Evolutionary conservation across 2,888 invertebrate species (phyloP).

Genomic region (Lobophora halterata): DNA sequence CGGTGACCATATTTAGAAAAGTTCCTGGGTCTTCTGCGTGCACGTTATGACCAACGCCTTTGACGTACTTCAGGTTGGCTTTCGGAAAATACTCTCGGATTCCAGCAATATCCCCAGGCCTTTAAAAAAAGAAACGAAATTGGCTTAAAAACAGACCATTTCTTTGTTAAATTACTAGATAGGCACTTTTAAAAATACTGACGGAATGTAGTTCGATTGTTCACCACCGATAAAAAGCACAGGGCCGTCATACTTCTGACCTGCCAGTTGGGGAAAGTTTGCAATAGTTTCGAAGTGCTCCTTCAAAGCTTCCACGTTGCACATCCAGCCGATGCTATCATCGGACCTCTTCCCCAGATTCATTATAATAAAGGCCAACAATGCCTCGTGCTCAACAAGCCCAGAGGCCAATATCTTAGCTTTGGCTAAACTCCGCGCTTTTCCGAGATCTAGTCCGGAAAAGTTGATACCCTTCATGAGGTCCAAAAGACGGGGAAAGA

Average conservation of each 20-base stretch:
- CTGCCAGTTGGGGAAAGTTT: slow-evolving; percentile 48
- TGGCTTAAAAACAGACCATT: too few relatives aligned
- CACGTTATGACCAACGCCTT: slow-evolving; percentile 57
- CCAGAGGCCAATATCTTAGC: slow-evolving; percentile 40
- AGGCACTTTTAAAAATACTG: slow-evolving; percentile 33
- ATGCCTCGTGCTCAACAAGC: slow-evolving; percentile 33
- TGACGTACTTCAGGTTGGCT: slow-evolving; percentile 46
- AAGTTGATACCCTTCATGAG: slow-evolving; percentile 82
- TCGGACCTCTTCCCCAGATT: slow-evolving; percentile 44
- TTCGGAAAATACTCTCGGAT: slow-evolving; percentile 50
- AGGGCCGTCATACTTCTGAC: slow-evolving; percentile 45
- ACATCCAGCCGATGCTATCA: slow-evolving; percentile 50
- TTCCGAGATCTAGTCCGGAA: slow-evolving; percentile 73
- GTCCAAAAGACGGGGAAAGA: slow-evolving; percentile 74
- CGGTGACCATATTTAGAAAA: slow-evolving; percentile 47
- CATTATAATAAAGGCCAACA: slow-evolving; percentile 48
- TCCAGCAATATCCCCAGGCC: slow-evolving; percentile 40
- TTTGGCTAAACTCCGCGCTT: slow-evolving; percentile 77
- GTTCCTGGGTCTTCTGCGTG: slow-evolving; percentile 54
- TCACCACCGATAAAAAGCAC: slow-evolving; percentile 60
- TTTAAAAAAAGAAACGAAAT: slow-evolving; percentile 31
- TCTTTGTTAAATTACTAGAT: neutral
- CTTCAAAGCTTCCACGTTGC: slow-evolving; percentile 47
- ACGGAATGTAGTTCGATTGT: slow-evolving; percentile 57
- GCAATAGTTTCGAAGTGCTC: slow-evolving; percentile 43